These are phyloP conservation scores for Macquaria australasica DNA, from an alignment of 2,113 vertebrate genomes.

Conservation along the genomic window DNA sequence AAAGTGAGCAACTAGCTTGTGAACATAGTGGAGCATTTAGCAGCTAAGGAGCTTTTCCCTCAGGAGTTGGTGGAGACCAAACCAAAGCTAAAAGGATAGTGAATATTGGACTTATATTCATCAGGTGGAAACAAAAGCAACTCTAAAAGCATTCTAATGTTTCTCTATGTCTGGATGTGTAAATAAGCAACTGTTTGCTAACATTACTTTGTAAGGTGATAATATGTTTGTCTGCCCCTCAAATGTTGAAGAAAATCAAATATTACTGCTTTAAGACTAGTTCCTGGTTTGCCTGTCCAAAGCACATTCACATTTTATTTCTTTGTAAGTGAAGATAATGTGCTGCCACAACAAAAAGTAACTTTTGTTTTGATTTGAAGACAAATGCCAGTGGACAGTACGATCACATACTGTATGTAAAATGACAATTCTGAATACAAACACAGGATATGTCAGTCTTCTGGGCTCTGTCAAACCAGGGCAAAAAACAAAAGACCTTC, in stretches of 20 bases:
- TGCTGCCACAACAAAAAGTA: slow-evolving; percentile 13
- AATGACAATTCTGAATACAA: slow-evolving; percentile 33
- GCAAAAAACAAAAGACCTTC: slow-evolving; percentile 25
- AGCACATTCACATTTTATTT: not conserved
- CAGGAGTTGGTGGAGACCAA: not conserved
- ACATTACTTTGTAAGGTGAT: not conserved
- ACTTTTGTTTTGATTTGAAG: slow-evolving; percentile 24
- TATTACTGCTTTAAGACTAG: not conserved
- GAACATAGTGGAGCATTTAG: not conserved
- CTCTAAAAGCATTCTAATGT: not conserved
- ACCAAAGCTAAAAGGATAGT: not conserved
- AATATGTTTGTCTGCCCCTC: not conserved
- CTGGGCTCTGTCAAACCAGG: slow-evolving; percentile 37
- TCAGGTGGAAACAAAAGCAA: slow-evolving; percentile 5
- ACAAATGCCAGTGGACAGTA: slow-evolving; percentile 25
- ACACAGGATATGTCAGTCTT: slow-evolving; percentile 45
- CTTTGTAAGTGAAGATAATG: not conserved
- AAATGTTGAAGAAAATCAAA: not conserved
- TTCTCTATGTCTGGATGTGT: not conserved
- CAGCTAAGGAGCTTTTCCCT: not conserved
- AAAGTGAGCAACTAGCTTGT: not conserved
- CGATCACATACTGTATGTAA: slow-evolving; percentile 22
- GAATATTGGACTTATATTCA: not conserved
- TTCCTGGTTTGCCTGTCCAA: not conserved
- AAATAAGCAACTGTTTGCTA: not conserved